These are phyloP conservation scores for Yponomeuta malinellus DNA, from an alignment of 2,888 invertebrate genomes.

Conservation along the genomic window DNA sequence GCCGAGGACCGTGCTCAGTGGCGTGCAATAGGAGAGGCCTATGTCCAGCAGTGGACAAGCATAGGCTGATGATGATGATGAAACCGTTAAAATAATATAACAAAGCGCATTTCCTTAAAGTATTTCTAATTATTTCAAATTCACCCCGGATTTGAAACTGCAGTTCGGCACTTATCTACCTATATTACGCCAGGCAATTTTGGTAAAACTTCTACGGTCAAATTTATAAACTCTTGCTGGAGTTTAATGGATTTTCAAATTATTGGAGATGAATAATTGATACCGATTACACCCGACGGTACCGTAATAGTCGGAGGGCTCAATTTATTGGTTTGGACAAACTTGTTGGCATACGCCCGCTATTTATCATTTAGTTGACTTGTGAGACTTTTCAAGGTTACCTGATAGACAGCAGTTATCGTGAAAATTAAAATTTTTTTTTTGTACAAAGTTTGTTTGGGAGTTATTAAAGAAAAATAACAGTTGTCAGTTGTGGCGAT, in stretches of 20 bases:
- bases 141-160: too few relatives aligned
- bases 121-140: too few relatives aligned
- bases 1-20: too few relatives aligned
- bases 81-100: too few relatives aligned
- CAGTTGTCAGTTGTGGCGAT: too few relatives aligned
- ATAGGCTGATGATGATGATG: too few relatives aligned
- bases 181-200: neutral
- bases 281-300: neutral
- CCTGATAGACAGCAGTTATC: neutral
- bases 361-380: neutral
- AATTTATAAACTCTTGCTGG: neutral
- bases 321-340: neutral
- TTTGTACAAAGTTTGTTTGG: neutral
- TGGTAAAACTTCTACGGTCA: neutral
- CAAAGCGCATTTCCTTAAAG: too few relatives aligned
- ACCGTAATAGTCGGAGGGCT: neutral
- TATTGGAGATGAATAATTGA: neutral
- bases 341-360: neutral
- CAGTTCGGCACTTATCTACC: too few relatives aligned
- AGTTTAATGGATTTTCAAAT: slow-evolving; percentile 1
- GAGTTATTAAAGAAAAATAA: neutral
- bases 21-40: too few relatives aligned
- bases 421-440: neutral
- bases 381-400: neutral
- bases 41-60: too few relatives aligned